phyloP scores from a whole-genome alignment of 2,797 vertebrate genomes.

The Benthosema pterotum region DNA sequence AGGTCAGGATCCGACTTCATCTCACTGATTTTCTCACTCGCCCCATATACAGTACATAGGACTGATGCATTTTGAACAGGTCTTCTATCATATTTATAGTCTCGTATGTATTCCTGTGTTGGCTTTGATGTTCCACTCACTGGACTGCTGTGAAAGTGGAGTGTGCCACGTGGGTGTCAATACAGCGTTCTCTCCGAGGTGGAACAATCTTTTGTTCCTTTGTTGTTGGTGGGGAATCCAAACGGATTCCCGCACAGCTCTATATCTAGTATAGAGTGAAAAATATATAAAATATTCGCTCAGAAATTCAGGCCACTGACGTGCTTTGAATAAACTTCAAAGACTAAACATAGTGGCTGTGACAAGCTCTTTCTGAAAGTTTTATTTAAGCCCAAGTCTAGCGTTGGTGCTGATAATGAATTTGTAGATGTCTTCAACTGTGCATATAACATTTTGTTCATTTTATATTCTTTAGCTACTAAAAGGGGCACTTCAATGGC shows the following conservation, averaged over 20 bases:
- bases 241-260: constrained; percentile 41
- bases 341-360: constrained; percentile 15
- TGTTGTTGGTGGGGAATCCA: constrained; percentile 38
- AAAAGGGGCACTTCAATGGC: too few relatives aligned
- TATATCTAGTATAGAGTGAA: constrained; percentile 27
- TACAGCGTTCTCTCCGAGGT: constrained; percentile 46
- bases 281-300: constrained; percentile 36
- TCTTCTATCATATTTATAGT: constrained; percentile 1
- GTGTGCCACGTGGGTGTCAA: constrained; percentile 55
- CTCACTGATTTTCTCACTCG: too few relatives aligned
- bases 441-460: constrained; percentile 11
- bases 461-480: too few relatives aligned
- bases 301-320: constrained; percentile 41
- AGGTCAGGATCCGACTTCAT: too few relatives aligned
- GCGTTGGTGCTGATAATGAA: constrained; percentile 48
- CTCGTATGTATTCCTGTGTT: constrained; percentile 4
- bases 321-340: constrained; percentile 30
- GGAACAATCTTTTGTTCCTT: constrained; percentile 56
- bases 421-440: constrained; percentile 43
- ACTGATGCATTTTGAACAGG: constrained; percentile 10
- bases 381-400: constrained; percentile 31
- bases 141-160: constrained; percentile 59
- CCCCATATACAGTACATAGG: neutral
- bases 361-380: constrained; percentile 38
- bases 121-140: constrained; percentile 9